Evolutionary conservation across 2,113 vertebrate genomes (phyloP).

Genomic region (Charadrius vociferus): DNA sequence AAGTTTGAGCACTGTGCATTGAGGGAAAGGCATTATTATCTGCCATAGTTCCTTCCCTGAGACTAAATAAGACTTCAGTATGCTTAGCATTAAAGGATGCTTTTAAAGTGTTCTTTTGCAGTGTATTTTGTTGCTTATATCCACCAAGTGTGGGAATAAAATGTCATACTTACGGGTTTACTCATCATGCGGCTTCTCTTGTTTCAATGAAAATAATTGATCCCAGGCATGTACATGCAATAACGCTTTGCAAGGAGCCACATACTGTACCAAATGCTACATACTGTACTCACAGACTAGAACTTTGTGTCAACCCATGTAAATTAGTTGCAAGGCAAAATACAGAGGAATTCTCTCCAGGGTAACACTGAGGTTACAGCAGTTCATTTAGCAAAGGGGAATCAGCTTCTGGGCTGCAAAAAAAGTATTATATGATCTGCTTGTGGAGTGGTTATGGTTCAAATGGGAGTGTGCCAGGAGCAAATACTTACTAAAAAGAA

Average conservation of each 20-base stretch:
- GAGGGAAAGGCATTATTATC: background rate
- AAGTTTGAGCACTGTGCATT: background rate
- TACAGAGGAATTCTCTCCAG: conserved; percentile 31
- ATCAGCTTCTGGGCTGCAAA: background rate
- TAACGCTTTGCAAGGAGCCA: background rate
- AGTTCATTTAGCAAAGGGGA: background rate
- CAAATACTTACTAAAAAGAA: background rate
- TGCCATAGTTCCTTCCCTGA: background rate
- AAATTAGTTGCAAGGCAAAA: background rate
- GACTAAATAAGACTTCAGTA: background rate
- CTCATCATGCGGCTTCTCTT: background rate
- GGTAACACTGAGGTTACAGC: background rate
- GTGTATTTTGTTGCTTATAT: background rate
- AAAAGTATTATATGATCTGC: background rate
- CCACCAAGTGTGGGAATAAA: conserved; percentile 9
- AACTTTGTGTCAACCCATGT: background rate
- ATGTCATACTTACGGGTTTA: background rate
- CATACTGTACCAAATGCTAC: background rate
- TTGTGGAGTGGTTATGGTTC: background rate
- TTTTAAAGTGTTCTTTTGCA: background rate
- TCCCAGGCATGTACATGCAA: background rate
- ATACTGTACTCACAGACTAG: background rate
- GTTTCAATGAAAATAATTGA: conserved; percentile 44
- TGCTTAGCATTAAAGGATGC: background rate
- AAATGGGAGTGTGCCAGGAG: background rate